Base-by-base conservation (phyloP, 2,888 invertebrate species). In the Syrphus vitripennis region DNA sequence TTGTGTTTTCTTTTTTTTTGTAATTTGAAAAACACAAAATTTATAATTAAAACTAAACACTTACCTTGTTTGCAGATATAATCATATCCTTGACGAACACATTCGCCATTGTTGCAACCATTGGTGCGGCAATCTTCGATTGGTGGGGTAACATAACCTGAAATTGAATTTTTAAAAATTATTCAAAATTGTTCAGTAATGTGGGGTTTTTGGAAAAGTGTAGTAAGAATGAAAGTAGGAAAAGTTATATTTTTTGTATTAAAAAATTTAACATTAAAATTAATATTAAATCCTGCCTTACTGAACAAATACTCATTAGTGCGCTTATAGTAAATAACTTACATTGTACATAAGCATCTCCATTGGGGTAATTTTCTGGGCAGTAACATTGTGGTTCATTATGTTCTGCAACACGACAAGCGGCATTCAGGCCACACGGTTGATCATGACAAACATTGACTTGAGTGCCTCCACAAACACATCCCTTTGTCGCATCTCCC, bases 281-380 rank as follows among this genome's bases (percentile, higher is more conserved):
- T n/a, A n/a, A n/a, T n/a, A n/a, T n/a, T n/a, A n/a, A n/a, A n/a
- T n/a, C n/a, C n/a, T n/a, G n/a, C n/a, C n/a, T n/a, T n/a, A n/a
- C n/a, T n/a, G n/a, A n/a, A n/a, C n/a, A n/a, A n/a, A n/a, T n/a
- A n/a, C n/a, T n/a, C n/a, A n/a, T n/a, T n/a, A n/a, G n/a, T n/a
- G n/a, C n/a, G n/a, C n/a, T n/a, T n/a, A n/a, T n/a, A n/a, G n/a
- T n/a, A n/a, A n/a, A n/a, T n/a, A n/a, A n/a, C 96, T 95, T 93
- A 97, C 97, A 97, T 94, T 96, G 96, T 89, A 95, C 95, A 90
- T 96, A 95, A 24, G 97, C 97, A 94, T 98, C 96, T 75, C 97
- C 98, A 83, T 95, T 94, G 61, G 97, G 97, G 93, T 94, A 96
- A 90, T 95, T 95, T 40, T 95, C 93, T 65, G 97, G 97, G 90